These are phyloP conservation scores for Dendrophyllia cribrosa DNA, from an alignment of 64 coral and sea anemone species.

Conservation along the genomic window DNA sequence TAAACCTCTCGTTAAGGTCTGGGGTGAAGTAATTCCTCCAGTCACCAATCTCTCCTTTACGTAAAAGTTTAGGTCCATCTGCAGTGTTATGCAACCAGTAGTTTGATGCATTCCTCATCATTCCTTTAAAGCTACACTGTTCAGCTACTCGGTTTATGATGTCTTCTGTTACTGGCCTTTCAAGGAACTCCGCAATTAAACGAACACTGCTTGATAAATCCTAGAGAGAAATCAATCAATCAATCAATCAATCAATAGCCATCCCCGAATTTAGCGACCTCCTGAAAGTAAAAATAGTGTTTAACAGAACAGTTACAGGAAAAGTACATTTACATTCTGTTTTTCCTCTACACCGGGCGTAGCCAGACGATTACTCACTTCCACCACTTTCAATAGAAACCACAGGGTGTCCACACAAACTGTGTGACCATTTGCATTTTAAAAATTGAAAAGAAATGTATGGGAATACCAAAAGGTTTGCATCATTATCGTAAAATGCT, in stretches of 20 bases:
- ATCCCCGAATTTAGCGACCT: too few relatives aligned
- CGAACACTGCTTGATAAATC: constrained; percentile 25
- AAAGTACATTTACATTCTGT: too few relatives aligned
- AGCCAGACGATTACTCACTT: too few relatives aligned
- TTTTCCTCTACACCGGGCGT: too few relatives aligned
- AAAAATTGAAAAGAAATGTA: too few relatives aligned
- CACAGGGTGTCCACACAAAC: too few relatives aligned
- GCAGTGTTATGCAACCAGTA: neutral
- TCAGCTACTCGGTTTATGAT: constrained; percentile 11
- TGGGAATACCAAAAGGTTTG: too few relatives aligned
- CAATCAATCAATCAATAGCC: neutral
- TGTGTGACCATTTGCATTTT: too few relatives aligned
- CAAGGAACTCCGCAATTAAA: constrained; percentile 54
- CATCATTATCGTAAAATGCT: too few relatives aligned
- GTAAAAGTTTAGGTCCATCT: constrained; percentile 11
- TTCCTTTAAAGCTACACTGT: constrained; percentile 52
- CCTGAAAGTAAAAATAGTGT: too few relatives aligned
- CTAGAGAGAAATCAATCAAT: neutral
- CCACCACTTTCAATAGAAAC: too few relatives aligned
- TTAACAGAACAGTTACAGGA: too few relatives aligned
- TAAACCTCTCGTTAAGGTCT: constrained; percentile 51
- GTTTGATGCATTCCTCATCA: neutral
- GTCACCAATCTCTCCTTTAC: constrained; percentile 60
- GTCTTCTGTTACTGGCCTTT: constrained; percentile 31
- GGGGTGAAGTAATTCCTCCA: constrained; percentile 63